Base-by-base conservation (phyloP, 37 sponge, comb jelly and placozoan genomes). In the Mnemiopsis leidyi region DNA sequence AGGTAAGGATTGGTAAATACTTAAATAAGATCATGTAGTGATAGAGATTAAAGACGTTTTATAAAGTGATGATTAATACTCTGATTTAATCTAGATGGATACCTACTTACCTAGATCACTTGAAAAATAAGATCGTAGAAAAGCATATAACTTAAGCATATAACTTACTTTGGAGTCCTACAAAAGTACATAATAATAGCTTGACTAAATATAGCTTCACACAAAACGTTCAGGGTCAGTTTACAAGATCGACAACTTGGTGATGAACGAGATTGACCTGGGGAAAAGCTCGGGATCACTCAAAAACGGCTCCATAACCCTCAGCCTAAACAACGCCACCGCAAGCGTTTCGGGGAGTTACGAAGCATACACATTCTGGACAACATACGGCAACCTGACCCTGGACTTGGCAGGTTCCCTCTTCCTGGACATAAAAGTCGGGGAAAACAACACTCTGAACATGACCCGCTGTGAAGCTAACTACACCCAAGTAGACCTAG, bases 311-410 rank as follows among this genome's bases (percentile, higher is more conserved):
- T 29, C 30, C 25, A n/a, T 71, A 28, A 23, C 75, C 25, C 75
- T 71, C 30, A 7, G 21, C 30, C 75, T 71, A 23, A 71, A 71
- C 30, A 71, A 71, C 75, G 75, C 75, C 75, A 29, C 75, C 75
- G 75, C 75, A 29, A 71, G 30, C 20, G 30, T 71, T 18, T 29
- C 75, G 3, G 75, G 75, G 3, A 28, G 30, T 25, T 71, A 28
- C 30, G 75, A 71, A 28, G 75, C 75, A 23, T 71, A 71, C 75
- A 29, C 75, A 3, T 71, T 71, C 75, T 71, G 75, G 75, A 71
- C 75, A 29, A 71, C 75, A 71, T 29, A n/a, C 5, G 75, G 75
- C 20, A 28, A 71, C 75, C 75, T 71, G 3, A 71, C 75, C 75
- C 75, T 71, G 3, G 25, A 28, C 30, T 23, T 71, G n/a, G 75